Evolutionary conservation across 1,140 invertebrate genomes (phyloP).

Genomic region (Drosophila varians): DNA sequence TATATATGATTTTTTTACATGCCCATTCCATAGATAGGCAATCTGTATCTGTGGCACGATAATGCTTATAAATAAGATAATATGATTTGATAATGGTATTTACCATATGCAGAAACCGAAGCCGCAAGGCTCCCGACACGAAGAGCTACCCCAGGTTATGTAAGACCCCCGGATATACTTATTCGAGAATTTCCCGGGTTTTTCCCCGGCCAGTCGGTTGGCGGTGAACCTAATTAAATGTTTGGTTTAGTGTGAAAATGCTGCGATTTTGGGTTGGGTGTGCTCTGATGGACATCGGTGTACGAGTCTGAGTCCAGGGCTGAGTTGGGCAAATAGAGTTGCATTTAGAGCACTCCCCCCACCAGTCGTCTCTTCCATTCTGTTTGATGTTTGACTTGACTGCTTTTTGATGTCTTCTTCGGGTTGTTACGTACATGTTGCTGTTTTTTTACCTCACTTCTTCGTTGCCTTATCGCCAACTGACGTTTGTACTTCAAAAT

Average conservation of each 20-base stretch:
- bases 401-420: constrained; percentile 53
- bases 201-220: constrained; percentile 1
- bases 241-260: constrained; percentile 47
- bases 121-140: constrained; percentile 26
- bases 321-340: constrained; percentile 66
- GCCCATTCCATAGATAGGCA: constrained; percentile 81
- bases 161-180: constrained; percentile 2
- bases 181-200: neutral
- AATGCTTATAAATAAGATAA: constrained; percentile 84
- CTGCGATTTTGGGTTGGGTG: neutral
- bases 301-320: constrained; percentile 9
- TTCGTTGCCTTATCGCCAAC: constrained; percentile 65
- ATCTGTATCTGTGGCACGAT: constrained; percentile 81
- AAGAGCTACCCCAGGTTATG: neutral
- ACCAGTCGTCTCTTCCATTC: constrained; percentile 21
- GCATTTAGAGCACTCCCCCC: constrained; percentile 62
- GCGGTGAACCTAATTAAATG: constrained; percentile 67
- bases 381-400: constrained; percentile 60
- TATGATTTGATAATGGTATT: constrained; percentile 83
- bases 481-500: constrained; percentile 82
- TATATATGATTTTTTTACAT: constrained; percentile 71
- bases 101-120: constrained; percentile 81
- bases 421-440: constrained; percentile 29
- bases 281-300: constrained; percentile 6
- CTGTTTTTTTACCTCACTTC: constrained; percentile 8